A percentile compares a stretch with the other conserved stretches of the same genome.
phyloP scores from a whole-genome alignment of 2,888 invertebrate genomes.

The Archips crataeganus region DNA sequence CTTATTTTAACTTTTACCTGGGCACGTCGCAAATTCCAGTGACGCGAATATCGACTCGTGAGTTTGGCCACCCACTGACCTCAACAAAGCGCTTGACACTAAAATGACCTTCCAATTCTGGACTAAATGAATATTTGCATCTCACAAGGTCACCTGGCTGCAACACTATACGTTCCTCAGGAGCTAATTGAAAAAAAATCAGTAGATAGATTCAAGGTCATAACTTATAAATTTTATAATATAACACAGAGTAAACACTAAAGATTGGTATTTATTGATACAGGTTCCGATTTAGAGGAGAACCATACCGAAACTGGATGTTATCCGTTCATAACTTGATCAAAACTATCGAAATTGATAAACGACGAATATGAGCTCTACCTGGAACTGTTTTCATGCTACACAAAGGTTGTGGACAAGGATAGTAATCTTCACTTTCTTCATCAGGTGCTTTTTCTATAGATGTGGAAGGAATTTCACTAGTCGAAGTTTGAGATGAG shows the following conservation, averaged over 20 bases:
- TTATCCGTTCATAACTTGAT: too few species aligned
- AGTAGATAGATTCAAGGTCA: neutral
- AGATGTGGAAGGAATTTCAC: slow-evolving; percentile 63
- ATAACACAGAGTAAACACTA: too few species aligned
- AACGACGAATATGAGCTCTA: neutral
- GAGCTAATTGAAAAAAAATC: slow-evolving; percentile 51
- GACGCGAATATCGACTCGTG: slow-evolving; percentile 68
- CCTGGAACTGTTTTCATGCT: slow-evolving; percentile 53
- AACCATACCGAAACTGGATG: too few species aligned
- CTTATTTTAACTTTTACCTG: slow-evolving; percentile 56
- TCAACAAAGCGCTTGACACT: slow-evolving; percentile 73
- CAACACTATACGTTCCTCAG: slow-evolving; percentile 62
- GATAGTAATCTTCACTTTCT: slow-evolving; percentile 52
- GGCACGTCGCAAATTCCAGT: slow-evolving; percentile 76
- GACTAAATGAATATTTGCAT: slow-evolving; percentile 78
- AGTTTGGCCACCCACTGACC: slow-evolving; percentile 79
- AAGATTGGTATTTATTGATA: too few species aligned
- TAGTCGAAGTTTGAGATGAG: slow-evolving; percentile 76
- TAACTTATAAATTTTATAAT: too few species aligned
- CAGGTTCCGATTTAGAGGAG: too few species aligned
- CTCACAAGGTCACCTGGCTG: slow-evolving; percentile 75
- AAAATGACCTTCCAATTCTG: slow-evolving; percentile 72
- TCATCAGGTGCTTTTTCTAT: slow-evolving; percentile 54
- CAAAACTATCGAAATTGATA: too few species aligned
- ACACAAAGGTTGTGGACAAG: slow-evolving; percentile 64